Conservation (phyloP, 2,888 invertebrate genomes). For the Platycnemis pennipes region DNA sequence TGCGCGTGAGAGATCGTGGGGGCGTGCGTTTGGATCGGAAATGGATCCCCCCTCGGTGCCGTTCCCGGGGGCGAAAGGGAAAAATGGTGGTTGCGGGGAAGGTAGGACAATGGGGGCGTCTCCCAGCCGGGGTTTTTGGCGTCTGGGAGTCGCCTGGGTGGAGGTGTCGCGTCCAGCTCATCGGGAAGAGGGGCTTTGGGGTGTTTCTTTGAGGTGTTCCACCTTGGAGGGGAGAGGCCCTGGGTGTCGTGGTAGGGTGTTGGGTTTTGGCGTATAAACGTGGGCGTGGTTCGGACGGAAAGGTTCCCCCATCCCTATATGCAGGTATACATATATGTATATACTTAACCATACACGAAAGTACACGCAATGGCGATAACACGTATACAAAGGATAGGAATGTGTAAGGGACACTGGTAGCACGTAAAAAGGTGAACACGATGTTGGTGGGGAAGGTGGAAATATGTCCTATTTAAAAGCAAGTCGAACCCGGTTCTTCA, state of each 20-base stretch:
- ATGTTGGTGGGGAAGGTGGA: too few species aligned
- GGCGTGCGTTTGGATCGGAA: background rate
- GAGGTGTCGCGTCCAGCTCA: conserved; percentile 10
- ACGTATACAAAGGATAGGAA: too few species aligned
- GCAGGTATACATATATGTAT: too few species aligned
- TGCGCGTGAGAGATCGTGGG: background rate
- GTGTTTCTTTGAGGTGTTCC: background rate
- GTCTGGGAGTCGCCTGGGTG: conserved; percentile 12
- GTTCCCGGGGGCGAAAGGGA: background rate
- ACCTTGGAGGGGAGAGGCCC: background rate
- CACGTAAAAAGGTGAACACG: too few species aligned
- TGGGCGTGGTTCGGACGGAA: background rate
- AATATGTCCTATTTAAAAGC: too few species aligned
- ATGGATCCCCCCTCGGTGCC: background rate
- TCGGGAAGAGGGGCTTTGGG: background rate
- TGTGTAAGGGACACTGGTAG: too few species aligned
- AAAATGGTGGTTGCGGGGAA: background rate
- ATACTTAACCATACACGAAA: too few species aligned
- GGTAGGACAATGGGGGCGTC: background rate
- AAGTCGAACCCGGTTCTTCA: too few species aligned
- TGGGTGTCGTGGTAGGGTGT: background rate
- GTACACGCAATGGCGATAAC: too few species aligned
- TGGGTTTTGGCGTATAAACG: background rate
- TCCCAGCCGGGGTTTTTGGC: background rate
- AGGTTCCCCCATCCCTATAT: too few species aligned